Base-by-base conservation (phyloP, 1,140 invertebrate genomes). In the Orius insidiosus region DNA sequence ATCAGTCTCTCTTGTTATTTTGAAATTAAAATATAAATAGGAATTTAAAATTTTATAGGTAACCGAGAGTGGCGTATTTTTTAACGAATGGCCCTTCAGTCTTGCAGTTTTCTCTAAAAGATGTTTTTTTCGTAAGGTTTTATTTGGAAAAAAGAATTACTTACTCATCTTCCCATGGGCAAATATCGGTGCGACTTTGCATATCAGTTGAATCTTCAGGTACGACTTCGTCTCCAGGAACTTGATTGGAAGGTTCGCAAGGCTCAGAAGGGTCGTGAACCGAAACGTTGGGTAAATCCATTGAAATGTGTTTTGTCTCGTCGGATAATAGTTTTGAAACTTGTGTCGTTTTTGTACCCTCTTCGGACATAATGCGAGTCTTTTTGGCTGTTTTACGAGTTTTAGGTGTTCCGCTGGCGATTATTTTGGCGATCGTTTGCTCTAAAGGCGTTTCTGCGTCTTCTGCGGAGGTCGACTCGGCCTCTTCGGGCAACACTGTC, bases 131-230 rank as follows among this genome's bases (percentile, higher is more conserved):
- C 19, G 10, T 30, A n/a, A 32, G 44, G 1, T 14, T 6, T 14
- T 0, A 8, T 33, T 6, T 24, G 7, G 7, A 24, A 24, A 24
- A 24, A 24, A 7, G 7, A 4, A 24, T 24, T 68, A 82, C 81
- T 81, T 68, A 86, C 83, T 85, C 80, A 62, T 86, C 81, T 71
- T 85, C 83, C 82, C 82, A 85, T 42, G 83, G 83, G 68, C 83
- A 86, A 58, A 85, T 75, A 62, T 84, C 77, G 62, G 49, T 10
- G 75, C 80, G 63, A 68, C 69, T 66, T 78, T 80, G 48, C 65
- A 30, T 59, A 57, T 56, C 51, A 51, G 58, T 54, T 60, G 58
- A 47, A 55, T 61, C 54, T 54, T 55, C 46, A 56, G 55, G 11
- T 51, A 34, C 39, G 30, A 3, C 41, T 35, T 59, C 56, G 53